Evolutionary conservation across 2,888 invertebrate species (phyloP), one percentile per base, ranked within the genome.

Genomic region (Ariolimax columbianus): DNA sequence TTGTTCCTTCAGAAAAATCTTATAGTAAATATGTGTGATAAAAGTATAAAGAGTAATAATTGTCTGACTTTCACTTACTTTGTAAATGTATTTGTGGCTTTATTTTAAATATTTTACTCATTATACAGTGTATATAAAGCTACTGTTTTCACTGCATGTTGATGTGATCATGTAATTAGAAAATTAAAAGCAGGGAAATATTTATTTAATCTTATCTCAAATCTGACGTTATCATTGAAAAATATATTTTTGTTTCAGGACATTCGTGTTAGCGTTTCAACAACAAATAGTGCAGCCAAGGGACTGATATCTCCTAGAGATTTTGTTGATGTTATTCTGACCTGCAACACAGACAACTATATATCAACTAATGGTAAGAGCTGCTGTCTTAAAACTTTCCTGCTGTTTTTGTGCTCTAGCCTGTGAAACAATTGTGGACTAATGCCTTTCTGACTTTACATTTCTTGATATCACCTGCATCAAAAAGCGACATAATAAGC

Each of bases 221-320:
- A 33, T 66, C 33, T 66, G 30, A 66, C 23, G 7, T 66, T 66
- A 14, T 33, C 17, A 30, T 33, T 66, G 30, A 33, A 7, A 66
- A 33, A 66, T 6, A 7, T 17, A 43, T 23, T 81, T 23, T n/a
- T 47, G 33, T 66, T 87, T 30, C 89, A 91, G 88, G 89, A 90
- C 66, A 77, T 92, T 26, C 86, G 90, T 36, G 86, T 93, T 17
- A 91, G 91, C 77, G 79, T 90, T 40, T 90, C 91, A 6, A 89
- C 89, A 81, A 93, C 92, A 30, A 89, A 89, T 77, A 92, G 92
- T 87, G 92, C 91, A 4, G 90, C 89, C 78, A 90, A 90, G 89
- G 92, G 92, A 6, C 80, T 92, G 33, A 92, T 93, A 79, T 91
- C 92, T 30, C 91, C 92, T 2, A 80, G 93, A 55, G 93, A 93